Base-by-base conservation (phyloP, 2,888 invertebrate genomes). In the Oscheius sp. region DNA sequence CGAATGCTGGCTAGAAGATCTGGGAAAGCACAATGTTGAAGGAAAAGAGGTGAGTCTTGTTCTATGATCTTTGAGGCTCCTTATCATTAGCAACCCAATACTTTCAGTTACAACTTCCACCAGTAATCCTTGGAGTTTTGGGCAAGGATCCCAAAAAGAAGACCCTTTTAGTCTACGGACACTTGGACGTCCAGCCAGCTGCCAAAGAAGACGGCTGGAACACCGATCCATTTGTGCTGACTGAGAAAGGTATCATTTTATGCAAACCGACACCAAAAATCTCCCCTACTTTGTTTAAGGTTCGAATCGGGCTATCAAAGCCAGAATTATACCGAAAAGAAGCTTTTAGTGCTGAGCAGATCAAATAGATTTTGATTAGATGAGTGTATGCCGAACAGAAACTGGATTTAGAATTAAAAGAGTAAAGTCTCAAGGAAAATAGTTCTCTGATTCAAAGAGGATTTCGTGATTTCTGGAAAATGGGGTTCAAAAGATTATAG, bases 101-200 rank as follows among this genome's bases (percentile, higher is more conserved):
- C 9, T 59, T 62, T n/a, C 59, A 72, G 57, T 29, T 88, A 29
- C 73, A 65, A 48, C 74, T 88, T 21, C 88, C 88, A 10, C 88
- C 88, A 7, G 83, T 88, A 37, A 47, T 88, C 11, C 77, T 88
- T 65, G 88, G 86, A 68, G 74, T 60, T 5, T 75, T 82, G 65
- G 96, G 96, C 81, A 92, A 92, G 83, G 95, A 96, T 89, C 91
- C 93, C 0, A 92, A 92, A 55, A 98, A 97, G 91, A 96, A 95
- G 89, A 99, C 97, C 2, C 93, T 98, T 55, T 93, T 95, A 71
- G 92, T 99, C 74, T 99, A 99, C 90, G 98, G 98, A 0, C 99
- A 99, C 91, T 42, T 57, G 77, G 82, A 84, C 60, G 84, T 84
- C 4, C 84, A 84, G 76, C 84, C 84, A 2, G 84, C 84, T 1